A percentile compares a stretch with the other conserved stretches of the same genome.
phyloP scores from a whole-genome alignment of 2,113 vertebrate species.

The Ictalurus punctatus region DNA sequence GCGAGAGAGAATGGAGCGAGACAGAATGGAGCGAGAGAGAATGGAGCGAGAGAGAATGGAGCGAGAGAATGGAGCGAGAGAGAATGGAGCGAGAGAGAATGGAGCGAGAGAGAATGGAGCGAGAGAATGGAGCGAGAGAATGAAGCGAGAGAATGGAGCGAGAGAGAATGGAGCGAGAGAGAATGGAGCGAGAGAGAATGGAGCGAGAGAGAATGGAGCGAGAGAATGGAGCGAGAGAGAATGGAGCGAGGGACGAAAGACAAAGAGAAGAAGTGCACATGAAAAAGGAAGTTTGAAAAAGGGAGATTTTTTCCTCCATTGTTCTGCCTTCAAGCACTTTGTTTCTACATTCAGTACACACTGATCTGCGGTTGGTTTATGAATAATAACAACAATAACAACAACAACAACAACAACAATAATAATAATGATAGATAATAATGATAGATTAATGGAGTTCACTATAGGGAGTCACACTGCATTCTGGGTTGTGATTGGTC shows the following conservation, averaged over 20 bases:
- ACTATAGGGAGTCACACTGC: background rate
- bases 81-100: no score
- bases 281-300: constrained; percentile 40
- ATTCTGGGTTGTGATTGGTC: background rate
- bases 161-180: background rate
- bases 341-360: constrained; percentile 26
- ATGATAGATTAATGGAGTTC: background rate
- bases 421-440: background rate
- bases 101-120: no score
- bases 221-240: background rate
- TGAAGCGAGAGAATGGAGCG: no score
- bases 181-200: no score
- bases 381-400: no score
- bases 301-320: constrained; percentile 20
- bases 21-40: no score
- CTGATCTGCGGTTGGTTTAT: background rate
- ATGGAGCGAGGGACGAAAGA: constrained; percentile 27
- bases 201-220: background rate
- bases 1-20: no score
- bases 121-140: no score
- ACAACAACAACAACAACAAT: background rate
- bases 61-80: no score
- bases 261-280: constrained; percentile 28
- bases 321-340: constrained; percentile 9
- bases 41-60: no score